Evolutionary conservation across 1,140 invertebrate genomes (phyloP), one percentile per base, ranked within the genome.

Genomic region (Sinonovacula constricta): DNA sequence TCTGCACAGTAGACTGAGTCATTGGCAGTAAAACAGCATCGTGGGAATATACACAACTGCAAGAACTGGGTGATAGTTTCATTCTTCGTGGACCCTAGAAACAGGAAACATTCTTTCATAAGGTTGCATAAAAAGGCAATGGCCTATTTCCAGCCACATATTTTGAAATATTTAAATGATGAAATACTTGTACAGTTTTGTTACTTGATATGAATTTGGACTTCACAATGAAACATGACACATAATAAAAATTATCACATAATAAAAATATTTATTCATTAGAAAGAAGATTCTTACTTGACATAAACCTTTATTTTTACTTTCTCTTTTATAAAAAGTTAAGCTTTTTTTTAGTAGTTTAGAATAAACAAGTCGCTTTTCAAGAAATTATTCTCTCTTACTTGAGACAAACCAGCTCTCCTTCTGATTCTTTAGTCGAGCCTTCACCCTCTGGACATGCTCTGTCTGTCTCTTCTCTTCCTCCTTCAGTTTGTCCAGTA

Each of bases 1-100:
- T 99, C 96, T 0, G 98, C 97, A 92, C 97, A 99, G 91, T 97
- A 99, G 36, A 99, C 93, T 28, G 98, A 97, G 93, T 99, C 98
- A 33, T 95, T 94, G 49, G 97, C 95, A 45, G 97, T 98, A 87
- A 98, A 99, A 81, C 97, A 96, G 92, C 97, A 98, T 69, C 98
- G 93, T 45, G 98, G 98, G 90, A 99, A 98, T 57, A 99, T 92
- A 90, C 98, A 99, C 26, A 98, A 92, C 91, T 99, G 98, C 79
- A 99, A 93, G 88, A 99, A 87, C 80, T 89, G 96, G 24, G 97
- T 98, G 53, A 99, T 97, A 0, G 97, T 98, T 91, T 98, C 97
- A 91, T 97, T 98, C 91, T 98, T 98, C 3, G 96, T 96, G 1
- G 95, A 95, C 90, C 96, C 97, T 89, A 54, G 5, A 74, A 63